phyloP scores from a whole-genome alignment of 1,140 invertebrate species.

The Panagrolaimus sp. region DNA sequence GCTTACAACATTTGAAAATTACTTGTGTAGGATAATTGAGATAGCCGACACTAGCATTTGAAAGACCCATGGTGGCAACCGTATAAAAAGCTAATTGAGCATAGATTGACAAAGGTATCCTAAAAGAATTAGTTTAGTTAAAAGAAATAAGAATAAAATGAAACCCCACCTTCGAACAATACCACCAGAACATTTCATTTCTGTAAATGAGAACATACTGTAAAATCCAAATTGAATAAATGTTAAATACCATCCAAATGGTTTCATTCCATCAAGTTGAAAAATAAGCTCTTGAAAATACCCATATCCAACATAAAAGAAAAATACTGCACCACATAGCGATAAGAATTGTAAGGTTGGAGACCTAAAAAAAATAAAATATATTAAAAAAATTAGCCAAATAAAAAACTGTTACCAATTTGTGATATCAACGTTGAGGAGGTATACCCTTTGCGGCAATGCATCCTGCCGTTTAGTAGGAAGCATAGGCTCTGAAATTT shows the following conservation, averaged over 20 bases:
- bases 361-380: conserved; percentile 10
- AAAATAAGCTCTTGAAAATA: conserved; percentile 89
- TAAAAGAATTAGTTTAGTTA: conserved; percentile 64
- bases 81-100: conserved; percentile 75
- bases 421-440: conserved; percentile 39
- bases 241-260: conserved; percentile 85
- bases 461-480: background rate
- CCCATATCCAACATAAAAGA: conserved; percentile 81
- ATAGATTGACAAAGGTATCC: conserved; percentile 77
- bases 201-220: conserved; percentile 71
- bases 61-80: conserved; percentile 88
- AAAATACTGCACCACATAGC: conserved; percentile 73
- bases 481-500: conserved; percentile 1
- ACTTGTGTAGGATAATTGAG: conserved; percentile 86
- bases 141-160: background rate
- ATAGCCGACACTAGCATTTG: conserved; percentile 87
- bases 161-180: conserved; percentile 67
- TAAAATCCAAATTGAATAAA: conserved; percentile 84
- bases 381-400: background rate
- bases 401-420: conserved; percentile 23
- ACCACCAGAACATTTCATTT: conserved; percentile 66
- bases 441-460: conserved; percentile 20
- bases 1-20: conserved; percentile 92
- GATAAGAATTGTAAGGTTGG: conserved; percentile 69
- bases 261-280: conserved; percentile 75